These are phyloP conservation scores for Poecilobothrus nobilitatus DNA, from an alignment of 2,888 invertebrate genomes.

Conservation along the genomic window DNA sequence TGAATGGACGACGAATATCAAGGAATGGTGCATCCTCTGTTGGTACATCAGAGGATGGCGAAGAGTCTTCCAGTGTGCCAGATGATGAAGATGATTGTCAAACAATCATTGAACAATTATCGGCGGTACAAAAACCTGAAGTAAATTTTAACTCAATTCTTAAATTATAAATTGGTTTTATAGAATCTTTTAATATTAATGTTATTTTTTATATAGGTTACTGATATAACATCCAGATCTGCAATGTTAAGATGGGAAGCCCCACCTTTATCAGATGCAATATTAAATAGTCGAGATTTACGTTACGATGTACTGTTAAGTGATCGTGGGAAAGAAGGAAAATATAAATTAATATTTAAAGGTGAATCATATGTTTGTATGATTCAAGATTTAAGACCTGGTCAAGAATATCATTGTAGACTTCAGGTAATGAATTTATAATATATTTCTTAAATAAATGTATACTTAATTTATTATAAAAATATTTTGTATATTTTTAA, in stretches of 20 bases:
- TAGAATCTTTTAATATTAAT: neutral
- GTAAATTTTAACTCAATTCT: slow-evolving; percentile 40
- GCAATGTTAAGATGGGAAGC: slow-evolving; percentile 79
- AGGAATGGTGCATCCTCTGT: slow-evolving; percentile 46
- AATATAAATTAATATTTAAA: slow-evolving; percentile 76
- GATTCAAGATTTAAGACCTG: slow-evolving; percentile 76
- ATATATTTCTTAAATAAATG: too few relatives aligned
- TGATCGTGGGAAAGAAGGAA: slow-evolving; percentile 68
- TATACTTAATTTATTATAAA: neutral
- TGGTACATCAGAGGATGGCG: slow-evolving; percentile 73
- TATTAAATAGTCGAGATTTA: slow-evolving; percentile 43
- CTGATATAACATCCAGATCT: slow-evolving; percentile 73
- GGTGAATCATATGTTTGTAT: slow-evolving; percentile 68
- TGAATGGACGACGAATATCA: slow-evolving; percentile 45
- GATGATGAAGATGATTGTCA: slow-evolving; percentile 65
- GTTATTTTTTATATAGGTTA: slow-evolving; percentile 51
- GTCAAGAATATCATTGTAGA: slow-evolving; percentile 78
- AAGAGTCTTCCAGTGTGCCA: slow-evolving; percentile 63
- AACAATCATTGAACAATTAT: slow-evolving; percentile 61
- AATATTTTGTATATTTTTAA: neutral
- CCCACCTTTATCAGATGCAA: slow-evolving; percentile 36
- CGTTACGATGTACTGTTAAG: slow-evolving; percentile 74
- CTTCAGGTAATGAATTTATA: slow-evolving; percentile 61
- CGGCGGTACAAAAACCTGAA: slow-evolving; percentile 65
- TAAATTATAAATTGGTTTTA: too few relatives aligned